These are phyloP conservation scores for Sminthurides aquaticus DNA, from an alignment of 2,888 invertebrate genomes.

Conservation along the genomic window DNA sequence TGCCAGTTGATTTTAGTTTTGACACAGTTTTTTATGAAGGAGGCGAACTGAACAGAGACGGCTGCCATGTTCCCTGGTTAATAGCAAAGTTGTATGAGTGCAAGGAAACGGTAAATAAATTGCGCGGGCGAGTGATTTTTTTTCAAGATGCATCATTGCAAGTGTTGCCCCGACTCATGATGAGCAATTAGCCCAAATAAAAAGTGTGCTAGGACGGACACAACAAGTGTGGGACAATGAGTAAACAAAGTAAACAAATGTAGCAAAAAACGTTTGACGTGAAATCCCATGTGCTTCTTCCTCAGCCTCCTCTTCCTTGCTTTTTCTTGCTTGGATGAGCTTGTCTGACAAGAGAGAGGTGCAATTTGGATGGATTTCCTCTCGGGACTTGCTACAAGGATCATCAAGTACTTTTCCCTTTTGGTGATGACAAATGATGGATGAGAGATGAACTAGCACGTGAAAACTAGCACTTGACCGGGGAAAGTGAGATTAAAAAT, in stretches of 20 bases:
- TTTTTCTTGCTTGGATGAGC: neutral
- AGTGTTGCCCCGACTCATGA: neutral
- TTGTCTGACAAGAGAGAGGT: neutral
- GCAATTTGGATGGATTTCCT: neutral
- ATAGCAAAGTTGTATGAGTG: no score
- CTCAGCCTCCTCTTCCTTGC: neutral
- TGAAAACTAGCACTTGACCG: slow-evolving; percentile 7
- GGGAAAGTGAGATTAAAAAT: slow-evolving; percentile 2
- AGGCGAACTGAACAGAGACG: no score
- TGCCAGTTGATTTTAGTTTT: no score
- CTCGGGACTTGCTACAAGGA: neutral
- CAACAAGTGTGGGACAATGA: neutral
- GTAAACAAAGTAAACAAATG: slow-evolving; percentile 6
- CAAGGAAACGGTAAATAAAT: no score
- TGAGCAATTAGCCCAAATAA: slow-evolving; percentile 9
- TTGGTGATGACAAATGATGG: neutral
- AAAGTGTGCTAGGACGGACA: neutral
- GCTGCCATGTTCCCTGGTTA: no score
- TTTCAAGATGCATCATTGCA: no score
- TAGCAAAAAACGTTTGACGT: neutral
- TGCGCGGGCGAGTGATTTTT: no score
- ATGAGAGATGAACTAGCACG: slow-evolving; percentile 3
- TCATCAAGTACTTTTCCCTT: no score
- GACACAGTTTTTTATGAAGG: no score
- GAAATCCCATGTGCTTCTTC: neutral